Conservation (phyloP, 2,888 invertebrate genomes). For the Tipula helvola region DNA sequence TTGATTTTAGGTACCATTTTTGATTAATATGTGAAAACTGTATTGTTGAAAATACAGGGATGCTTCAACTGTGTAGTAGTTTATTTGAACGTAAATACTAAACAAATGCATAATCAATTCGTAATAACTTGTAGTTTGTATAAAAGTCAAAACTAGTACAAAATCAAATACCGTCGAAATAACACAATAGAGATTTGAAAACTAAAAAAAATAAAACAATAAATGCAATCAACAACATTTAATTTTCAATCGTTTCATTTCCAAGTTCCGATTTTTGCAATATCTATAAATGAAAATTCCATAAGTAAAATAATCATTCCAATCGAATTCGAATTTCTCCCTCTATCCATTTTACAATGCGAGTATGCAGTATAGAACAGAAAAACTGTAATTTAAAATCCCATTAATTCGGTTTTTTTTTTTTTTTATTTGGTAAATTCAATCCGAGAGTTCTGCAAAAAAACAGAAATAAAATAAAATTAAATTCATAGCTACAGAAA, state of each 20-base stretch:
- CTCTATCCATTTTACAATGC: background rate
- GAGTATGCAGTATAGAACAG: background rate
- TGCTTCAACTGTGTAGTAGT: no score
- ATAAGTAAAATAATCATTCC: background rate
- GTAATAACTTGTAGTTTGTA: no score
- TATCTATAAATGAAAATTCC: background rate
- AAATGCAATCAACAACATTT: background rate
- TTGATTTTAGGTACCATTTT: no score
- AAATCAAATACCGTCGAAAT: background rate
- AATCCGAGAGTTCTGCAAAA: background rate
- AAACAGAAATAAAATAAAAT: background rate
- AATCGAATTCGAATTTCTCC: background rate
- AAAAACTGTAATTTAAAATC: background rate
- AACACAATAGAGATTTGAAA: background rate
- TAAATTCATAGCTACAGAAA: background rate
- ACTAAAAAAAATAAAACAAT: background rate
- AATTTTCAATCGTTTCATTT: background rate
- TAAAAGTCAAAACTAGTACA: background rate
- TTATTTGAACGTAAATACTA: no score
- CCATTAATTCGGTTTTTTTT: background rate
- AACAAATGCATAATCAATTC: no score
- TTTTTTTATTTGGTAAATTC: background rate
- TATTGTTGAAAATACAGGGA: no score
- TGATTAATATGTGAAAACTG: no score
- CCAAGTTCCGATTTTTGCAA: background rate